phyloP scores from a whole-genome alignment of 2,113 vertebrate genomes.

The Maccullochella peelii region DNA sequence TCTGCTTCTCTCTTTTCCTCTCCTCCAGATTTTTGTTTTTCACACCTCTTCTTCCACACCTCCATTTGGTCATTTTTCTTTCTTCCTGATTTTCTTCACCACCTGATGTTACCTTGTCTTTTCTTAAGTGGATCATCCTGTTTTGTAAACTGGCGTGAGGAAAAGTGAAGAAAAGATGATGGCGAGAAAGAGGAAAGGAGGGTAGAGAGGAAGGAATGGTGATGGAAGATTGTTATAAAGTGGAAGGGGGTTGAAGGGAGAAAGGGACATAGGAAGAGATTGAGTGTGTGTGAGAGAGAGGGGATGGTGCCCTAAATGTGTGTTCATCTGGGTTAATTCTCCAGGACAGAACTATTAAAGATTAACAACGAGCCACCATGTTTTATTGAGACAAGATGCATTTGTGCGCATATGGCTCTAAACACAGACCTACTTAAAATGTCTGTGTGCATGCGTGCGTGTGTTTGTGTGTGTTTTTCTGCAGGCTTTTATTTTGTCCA shows the following conservation, averaged over 20 bases:
- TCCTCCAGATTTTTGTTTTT: background rate
- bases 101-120: background rate
- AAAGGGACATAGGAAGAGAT: background rate
- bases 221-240: background rate
- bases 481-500: slow-evolving; percentile 46
- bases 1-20: background rate
- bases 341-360: slow-evolving; percentile 84
- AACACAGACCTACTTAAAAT: slow-evolving; percentile 71
- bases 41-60: background rate
- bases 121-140: background rate
- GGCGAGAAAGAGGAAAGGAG: background rate
- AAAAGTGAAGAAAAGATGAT: background rate
- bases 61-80: background rate
- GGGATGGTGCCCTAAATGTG: slow-evolving; percentile 80
- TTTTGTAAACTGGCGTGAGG: background rate
- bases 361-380: slow-evolving; percentile 80
- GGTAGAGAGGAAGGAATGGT: background rate
- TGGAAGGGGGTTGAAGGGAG: background rate
- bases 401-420: slow-evolving; percentile 69
- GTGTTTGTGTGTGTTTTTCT: slow-evolving; percentile 12
- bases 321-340: slow-evolving; percentile 85
- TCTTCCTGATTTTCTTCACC: background rate
- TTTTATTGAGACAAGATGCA: slow-evolving; percentile 81
- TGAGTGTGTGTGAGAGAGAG: background rate
- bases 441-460: slow-evolving; percentile 28